phyloP scores from a whole-genome alignment of 2,113 vertebrate genomes.

The Alethe diademata region DNA sequence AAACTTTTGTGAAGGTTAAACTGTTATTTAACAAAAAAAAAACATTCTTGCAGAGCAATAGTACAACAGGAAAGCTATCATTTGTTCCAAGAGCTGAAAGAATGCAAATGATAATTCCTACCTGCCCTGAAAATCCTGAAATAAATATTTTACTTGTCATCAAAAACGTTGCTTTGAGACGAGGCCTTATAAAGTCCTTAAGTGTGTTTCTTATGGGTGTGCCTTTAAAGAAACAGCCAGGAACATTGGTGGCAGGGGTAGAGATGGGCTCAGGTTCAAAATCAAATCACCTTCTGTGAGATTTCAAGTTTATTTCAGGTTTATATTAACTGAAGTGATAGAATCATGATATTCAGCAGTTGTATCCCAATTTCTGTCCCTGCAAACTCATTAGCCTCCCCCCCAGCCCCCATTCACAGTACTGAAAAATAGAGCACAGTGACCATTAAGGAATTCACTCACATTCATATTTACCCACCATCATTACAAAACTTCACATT shows the following conservation, averaged over 20 bases:
- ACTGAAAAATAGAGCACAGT: neutral
- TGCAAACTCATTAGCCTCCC: neutral
- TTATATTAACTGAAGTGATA: neutral
- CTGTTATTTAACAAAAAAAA: neutral
- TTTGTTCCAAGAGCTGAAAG: neutral
- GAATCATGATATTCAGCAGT: neutral
- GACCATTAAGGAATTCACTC: neutral
- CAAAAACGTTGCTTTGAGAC: neutral
- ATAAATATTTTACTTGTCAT: neutral
- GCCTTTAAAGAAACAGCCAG: neutral
- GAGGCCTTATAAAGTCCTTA: neutral
- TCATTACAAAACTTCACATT: neutral
- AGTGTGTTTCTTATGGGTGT: neutral
- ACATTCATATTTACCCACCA: neutral
- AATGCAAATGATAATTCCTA: neutral
- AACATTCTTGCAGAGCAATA: neutral
- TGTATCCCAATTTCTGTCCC: neutral
- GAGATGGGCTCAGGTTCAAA: neutral
- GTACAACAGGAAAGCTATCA: neutral
- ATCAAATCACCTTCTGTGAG: neutral
- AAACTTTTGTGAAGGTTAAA: neutral
- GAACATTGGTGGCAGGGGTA: neutral
- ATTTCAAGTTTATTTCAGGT: neutral
- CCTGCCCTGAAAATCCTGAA: neutral
- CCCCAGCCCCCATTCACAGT: rapidly evolving